phyloP scores from a whole-genome alignment of 1,140 invertebrate species.

The Trialeurodes vaporariorum region DNA sequence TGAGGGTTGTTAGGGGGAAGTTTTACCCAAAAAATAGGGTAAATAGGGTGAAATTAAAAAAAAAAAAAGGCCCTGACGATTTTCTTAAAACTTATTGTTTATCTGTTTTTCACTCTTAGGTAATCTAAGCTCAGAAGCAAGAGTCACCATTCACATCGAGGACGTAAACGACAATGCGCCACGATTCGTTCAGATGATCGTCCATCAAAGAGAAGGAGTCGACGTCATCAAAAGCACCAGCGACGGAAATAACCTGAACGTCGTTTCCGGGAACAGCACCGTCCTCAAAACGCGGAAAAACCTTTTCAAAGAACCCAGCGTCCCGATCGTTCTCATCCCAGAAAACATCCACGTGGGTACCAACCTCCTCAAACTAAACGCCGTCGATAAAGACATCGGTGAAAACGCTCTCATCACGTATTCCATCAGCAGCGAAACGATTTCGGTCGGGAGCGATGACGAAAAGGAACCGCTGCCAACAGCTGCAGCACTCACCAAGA shows the following conservation, averaged over 20 bases:
- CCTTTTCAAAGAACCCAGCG: background rate
- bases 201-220: conserved; percentile 49
- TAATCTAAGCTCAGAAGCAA: conserved; percentile 55
- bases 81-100: too few relatives aligned
- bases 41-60: too few relatives aligned
- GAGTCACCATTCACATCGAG: conserved; percentile 52
- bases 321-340: conserved; percentile 51
- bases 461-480: too few relatives aligned
- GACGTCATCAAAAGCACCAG: conserved; percentile 34
- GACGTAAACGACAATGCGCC: conserved; percentile 81
- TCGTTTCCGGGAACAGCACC: background rate
- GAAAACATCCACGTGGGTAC: conserved; percentile 64
- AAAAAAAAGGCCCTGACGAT: too few relatives aligned
- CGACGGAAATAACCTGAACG: background rate
- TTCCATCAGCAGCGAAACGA: conserved; percentile 51
- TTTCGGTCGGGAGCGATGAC: conserved; percentile 39
- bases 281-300: background rate
- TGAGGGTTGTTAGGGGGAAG: too few relatives aligned
- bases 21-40: too few relatives aligned
- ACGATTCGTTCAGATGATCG: conserved; percentile 49
- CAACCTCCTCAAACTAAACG: conserved; percentile 62
- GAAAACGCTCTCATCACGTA: conserved; percentile 64
- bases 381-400: conserved; percentile 67
- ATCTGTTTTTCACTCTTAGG: too few relatives aligned
- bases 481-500: conserved; percentile 27